Base-by-base conservation (phyloP, 1,140 invertebrate genomes). In the Uloborus diversus region DNA sequence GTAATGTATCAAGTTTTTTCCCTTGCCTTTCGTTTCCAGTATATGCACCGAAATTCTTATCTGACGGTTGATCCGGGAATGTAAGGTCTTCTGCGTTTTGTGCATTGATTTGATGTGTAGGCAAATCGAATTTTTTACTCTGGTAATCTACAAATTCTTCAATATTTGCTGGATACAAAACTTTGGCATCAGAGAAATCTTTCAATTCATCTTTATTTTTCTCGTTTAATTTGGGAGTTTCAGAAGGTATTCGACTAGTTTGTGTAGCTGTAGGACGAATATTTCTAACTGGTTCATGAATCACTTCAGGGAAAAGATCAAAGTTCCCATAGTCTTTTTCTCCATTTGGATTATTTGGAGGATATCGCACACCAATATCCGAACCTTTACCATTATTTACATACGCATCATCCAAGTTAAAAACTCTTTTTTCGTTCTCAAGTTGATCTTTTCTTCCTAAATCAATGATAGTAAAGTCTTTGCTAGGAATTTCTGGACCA, bases 61-160 rank as follows among this genome's bases (percentile, higher is more conserved):
- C 71, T 0, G 65, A n/a, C n/a, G 71, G 71, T 64, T 76, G 59
- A 14, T 33, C 71, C 13, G 61, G 59, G 28, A 76, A 64, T 64
- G 71, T 53, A 30, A 65, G 35, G 35, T 35, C n/a, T n/a, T n/a
- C n/a, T 0, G 13, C 49, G 3, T 53, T 20, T 1, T 20, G 11
- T 17, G 49, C 7, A n/a, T 53, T 5, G 20, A n/a, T 0, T 53
- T 14, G 49, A 3, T 20, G 23, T 53, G 49, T 42, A 42, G 7
- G 37, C 49, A 20, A 20, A 53, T 53, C 64, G 11, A 17, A 27
- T 13, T 59, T 61, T 49, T 69, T 23, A 56, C 56, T 14, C 14
- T 27, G 37, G 11, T 20, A 13, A 9, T 32, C 4, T 0, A 20
- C 7, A 17, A 42, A 25, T 7, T 20, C n/a, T 9, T 17, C 33